Evolutionary conservation across 2,797 vertebrate species (phyloP).

Genomic region (Acrossocheilus wenchowensis): DNA sequence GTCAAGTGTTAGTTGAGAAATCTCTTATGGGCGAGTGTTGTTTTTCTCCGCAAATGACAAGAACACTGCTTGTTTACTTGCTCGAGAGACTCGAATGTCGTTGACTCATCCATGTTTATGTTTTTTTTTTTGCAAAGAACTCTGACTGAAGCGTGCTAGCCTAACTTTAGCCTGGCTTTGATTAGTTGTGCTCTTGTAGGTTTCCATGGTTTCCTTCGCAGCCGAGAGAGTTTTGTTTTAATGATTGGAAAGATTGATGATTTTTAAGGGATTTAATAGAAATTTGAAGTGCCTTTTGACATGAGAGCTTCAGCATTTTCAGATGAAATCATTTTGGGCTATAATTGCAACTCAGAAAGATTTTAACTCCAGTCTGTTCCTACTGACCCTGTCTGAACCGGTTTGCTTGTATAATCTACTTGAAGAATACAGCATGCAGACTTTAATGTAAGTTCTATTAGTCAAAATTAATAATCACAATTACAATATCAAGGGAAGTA

Average conservation of each 20-base stretch:
- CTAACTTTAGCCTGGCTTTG: conserved; percentile 35
- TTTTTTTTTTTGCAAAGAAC: conserved; percentile 23
- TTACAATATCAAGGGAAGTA: no score
- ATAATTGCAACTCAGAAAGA: background rate
- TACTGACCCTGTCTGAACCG: no score
- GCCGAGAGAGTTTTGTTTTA: conserved; percentile 5
- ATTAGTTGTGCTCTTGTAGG: conserved; percentile 37
- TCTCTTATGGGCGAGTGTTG: conserved; percentile 45
- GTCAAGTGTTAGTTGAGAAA: conserved; percentile 47
- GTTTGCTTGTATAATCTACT: no score
- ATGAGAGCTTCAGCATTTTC: conserved; percentile 11
- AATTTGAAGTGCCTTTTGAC: conserved; percentile 11
- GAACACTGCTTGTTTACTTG: conserved; percentile 49
- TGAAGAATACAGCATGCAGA: no score
- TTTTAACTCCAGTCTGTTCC: no score
- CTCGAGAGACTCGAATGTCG: conserved; percentile 34
- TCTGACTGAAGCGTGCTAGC: conserved; percentile 34
- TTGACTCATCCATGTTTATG: conserved; percentile 52
- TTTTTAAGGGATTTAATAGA: conserved; percentile 2
- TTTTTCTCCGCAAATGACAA: conserved; percentile 49
- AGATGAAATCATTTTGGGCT: background rate
- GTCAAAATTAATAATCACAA: no score
- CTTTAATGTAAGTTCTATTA: no score
- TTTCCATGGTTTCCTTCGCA: conserved; percentile 32
- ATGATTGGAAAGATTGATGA: background rate